These are phyloP conservation scores for Enteromius unitaeniatus DNA, from an alignment of 2,797 vertebrate genomes.

Conservation along the genomic window DNA sequence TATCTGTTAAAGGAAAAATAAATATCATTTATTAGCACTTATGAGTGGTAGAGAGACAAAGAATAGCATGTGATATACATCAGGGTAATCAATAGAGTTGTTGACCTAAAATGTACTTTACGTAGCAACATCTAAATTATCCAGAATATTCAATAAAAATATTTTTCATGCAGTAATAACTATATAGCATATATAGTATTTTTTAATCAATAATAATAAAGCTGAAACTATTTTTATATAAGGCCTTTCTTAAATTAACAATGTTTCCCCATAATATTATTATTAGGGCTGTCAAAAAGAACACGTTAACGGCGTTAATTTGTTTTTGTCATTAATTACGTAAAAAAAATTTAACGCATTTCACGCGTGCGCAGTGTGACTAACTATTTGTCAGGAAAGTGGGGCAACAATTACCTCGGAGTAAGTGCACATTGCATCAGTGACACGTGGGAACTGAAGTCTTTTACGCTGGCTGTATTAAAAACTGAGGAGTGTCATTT, in stretches of 20 bases:
- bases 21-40: background rate
- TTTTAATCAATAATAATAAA: background rate
- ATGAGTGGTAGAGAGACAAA: background rate
- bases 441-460: too few species aligned
- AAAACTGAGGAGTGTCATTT: too few species aligned
- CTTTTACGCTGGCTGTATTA: too few species aligned
- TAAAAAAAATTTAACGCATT: too few species aligned
- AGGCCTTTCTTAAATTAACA: background rate
- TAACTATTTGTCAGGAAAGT: too few species aligned
- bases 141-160: background rate
- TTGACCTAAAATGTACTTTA: background rate
- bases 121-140: background rate
- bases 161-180: background rate
- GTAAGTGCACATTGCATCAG: too few species aligned
- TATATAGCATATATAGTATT: background rate
- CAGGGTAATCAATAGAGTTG: background rate
- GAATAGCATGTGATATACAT: constrained; percentile 3
- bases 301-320: too few species aligned
- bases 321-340: too few species aligned
- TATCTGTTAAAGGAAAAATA: background rate
- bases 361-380: too few species aligned
- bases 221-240: too few species aligned
- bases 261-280: background rate
- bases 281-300: background rate
- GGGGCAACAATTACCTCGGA: too few species aligned